Evolutionary conservation across 1,140 invertebrate species (phyloP).

Genomic region (Coptotermes formosanus): DNA sequence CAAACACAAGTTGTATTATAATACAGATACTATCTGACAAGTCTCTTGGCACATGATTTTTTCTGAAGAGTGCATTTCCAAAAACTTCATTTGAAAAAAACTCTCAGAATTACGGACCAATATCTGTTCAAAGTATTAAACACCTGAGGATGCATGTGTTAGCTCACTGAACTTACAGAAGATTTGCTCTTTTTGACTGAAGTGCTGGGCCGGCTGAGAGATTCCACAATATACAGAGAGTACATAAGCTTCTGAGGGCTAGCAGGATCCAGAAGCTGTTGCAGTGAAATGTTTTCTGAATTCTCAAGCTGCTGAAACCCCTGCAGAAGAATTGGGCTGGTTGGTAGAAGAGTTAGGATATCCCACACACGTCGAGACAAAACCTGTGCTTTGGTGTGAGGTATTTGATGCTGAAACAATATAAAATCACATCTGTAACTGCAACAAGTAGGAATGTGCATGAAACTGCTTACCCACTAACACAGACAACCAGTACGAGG

Average conservation of each 20-base stretch:
- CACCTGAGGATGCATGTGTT: too few species aligned
- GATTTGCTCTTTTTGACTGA: neutral
- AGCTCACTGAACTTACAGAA: neutral
- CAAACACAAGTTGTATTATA: too few species aligned
- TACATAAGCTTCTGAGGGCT: constrained; percentile 95
- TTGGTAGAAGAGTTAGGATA: constrained; percentile 85
- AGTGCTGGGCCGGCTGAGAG: constrained; percentile 51
- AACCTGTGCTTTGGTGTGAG: constrained; percentile 86
- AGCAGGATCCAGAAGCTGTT: constrained; percentile 76
- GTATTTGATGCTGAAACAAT: constrained; percentile 64
- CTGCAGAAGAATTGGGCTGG: constrained; percentile 78
- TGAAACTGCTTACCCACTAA: too few species aligned
- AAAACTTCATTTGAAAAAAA: too few species aligned
- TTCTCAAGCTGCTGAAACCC: constrained; percentile 72
- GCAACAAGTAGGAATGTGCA: neutral
- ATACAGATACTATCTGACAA: too few species aligned
- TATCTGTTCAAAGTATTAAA: too few species aligned
- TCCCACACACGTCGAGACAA: constrained; percentile 91
- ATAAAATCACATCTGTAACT: constrained; percentile 24
- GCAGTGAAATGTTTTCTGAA: constrained; percentile 47
- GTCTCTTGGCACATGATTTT: too few species aligned
- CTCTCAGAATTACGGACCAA: too few species aligned
- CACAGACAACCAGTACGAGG: too few species aligned
- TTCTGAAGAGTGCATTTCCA: too few species aligned
- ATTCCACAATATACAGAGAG: constrained; percentile 88